These are phyloP conservation scores for Punctoribates punctum DNA, from an alignment of 2,888 invertebrate species.

Conservation along the genomic window DNA sequence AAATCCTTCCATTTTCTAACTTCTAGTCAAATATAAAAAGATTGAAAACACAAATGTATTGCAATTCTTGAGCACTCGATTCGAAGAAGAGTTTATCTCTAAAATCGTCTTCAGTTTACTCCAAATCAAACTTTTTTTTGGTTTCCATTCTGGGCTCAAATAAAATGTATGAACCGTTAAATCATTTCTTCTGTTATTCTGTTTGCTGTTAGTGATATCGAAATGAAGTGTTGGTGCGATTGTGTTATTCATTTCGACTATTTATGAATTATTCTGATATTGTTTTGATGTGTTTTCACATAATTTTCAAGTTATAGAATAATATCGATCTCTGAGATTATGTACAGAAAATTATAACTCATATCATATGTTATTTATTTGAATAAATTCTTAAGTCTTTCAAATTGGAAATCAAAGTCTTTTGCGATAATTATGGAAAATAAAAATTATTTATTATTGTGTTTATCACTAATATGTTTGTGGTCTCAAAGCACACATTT, in stretches of 20 bases:
- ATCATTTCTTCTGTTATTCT: neutral
- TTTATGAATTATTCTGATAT: neutral
- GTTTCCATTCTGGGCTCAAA: neutral
- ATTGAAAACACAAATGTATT: constrained; percentile 20
- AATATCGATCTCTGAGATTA: neutral
- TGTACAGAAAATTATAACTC: neutral
- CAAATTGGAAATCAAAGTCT: neutral
- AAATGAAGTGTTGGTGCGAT: neutral
- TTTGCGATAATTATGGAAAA: neutral
- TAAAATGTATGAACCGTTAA: neutral
- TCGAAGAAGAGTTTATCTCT: neutral
- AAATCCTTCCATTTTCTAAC: constrained; percentile 21
- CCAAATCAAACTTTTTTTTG: constrained; percentile 4
- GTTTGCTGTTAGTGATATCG: neutral
- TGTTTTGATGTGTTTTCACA: neutral
- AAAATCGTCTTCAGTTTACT: neutral
- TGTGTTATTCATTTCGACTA: neutral
- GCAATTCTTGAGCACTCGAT: neutral
- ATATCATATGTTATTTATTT: constrained; percentile 1
- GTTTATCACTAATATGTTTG: neutral
- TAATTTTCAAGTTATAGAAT: constrained; percentile 1
- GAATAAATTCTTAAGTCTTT: neutral
- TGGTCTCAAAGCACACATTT: neutral
- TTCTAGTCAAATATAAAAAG: constrained; percentile 7
- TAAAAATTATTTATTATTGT: neutral